Evolutionary conservation across 1,140 invertebrate species (phyloP), one percentile per base, ranked within the genome.

Genomic region (Zophobas morio): DNA sequence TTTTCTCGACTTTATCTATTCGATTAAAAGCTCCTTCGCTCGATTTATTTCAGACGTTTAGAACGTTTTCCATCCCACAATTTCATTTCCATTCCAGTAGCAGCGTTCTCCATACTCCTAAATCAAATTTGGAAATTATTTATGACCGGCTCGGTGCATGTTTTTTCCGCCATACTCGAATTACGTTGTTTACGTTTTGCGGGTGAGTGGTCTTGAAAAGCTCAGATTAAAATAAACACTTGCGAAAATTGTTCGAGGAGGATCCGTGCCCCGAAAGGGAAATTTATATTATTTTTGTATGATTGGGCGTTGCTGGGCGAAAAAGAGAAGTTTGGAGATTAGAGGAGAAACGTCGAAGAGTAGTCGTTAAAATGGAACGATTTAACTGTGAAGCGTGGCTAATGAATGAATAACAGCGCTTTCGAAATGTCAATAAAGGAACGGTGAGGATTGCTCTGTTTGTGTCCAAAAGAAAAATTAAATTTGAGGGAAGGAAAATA

Each of bases 111-210:
- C 39, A 42, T 66, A 42, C 60, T 42, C 42, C 39, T 33, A 66
- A 66, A 40, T 40, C 39, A 66, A 66, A 66, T 66, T 32, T 66
- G 37, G 2, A 40, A 66, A 66, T 66, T n/a, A 66, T 66, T 66
- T 66, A 66, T 40, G 39, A 40, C 56, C 36, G 36, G 56, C 37
- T 60, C 37, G 6, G 56, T 60, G 56, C 32, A 35, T 35, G 6
- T 33, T 8, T 37, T 60, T 60, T 60, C 36, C 35, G 35, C 35
- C 8, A 36, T 60, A n/a, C 35, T 6, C 56, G 49, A 60, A 54
- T 54, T 32, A 34, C 53, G 35, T n/a, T 54, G 53, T 54, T 54
- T 54, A 54, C 53, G 53, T 54, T 8, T 54, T 54, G 20, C 32
- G 20, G 35, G 53, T 54, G 20, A 33, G 53, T 34, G 35, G 32